Percentiles rank a stretch among this genome's conserved stretches.
Evolutionary conservation across 2,113 vertebrate genomes (phyloP).

Genomic region (Pseudolaguvia tuberculata): DNA sequence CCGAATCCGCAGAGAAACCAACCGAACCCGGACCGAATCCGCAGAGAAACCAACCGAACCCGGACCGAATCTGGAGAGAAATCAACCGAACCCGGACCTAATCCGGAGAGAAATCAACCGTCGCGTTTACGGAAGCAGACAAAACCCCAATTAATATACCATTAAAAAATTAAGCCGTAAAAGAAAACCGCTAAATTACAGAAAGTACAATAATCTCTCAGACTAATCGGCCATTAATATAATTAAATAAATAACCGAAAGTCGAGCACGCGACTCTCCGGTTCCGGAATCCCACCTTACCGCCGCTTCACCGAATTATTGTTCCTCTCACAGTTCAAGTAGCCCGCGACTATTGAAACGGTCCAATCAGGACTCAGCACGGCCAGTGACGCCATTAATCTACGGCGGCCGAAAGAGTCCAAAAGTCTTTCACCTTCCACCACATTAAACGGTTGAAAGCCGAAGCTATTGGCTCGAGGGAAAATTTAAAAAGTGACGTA

Average conservation of each 20-base stretch:
- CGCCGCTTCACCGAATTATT: background rate
- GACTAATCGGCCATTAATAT: background rate
- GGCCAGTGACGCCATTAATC: background rate
- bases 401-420: constrained; percentile 53
- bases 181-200: background rate
- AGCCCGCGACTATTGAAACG: constrained; percentile 98
- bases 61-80: too few relatives aligned
- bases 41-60: too few relatives aligned
- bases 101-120: too few relatives aligned
- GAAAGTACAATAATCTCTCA: constrained; percentile 9
- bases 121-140: constrained; percentile 10
- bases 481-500: constrained; percentile 34
- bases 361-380: constrained; percentile 70
- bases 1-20: too few relatives aligned
- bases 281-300: background rate
- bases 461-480: constrained; percentile 29
- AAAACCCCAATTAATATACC: background rate
- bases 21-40: too few relatives aligned
- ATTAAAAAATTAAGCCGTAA: background rate
- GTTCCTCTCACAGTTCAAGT: constrained; percentile 80
- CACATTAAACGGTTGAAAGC: constrained; percentile 35
- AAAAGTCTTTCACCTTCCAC: background rate
- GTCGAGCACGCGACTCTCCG: background rate
- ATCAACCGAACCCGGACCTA: too few relatives aligned
- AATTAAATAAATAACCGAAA: background rate